Conservation (phyloP, 2,888 invertebrate genomes). For the Drosophila diplacantha region DNA sequence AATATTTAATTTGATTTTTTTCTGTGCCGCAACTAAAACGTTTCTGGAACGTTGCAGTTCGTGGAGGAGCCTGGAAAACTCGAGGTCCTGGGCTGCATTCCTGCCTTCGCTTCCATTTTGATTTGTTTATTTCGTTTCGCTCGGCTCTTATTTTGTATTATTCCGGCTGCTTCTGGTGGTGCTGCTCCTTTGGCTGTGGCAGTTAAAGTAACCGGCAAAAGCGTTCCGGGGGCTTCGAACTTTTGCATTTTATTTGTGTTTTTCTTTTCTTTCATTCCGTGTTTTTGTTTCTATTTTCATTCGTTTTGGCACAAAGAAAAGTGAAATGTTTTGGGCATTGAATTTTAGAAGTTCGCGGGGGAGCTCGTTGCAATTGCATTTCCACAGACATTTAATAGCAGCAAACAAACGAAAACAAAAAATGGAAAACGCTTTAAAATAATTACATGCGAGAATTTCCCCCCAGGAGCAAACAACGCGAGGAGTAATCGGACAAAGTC, state of each 20-base stretch:
- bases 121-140: conserved; percentile 42
- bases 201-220: conserved; percentile 53
- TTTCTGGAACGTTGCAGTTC: conserved; percentile 48
- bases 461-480: conserved; percentile 12
- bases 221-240: conserved; percentile 60
- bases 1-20: not conserved
- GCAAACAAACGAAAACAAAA: conserved; percentile 6
- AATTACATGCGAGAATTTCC: conserved; percentile 42
- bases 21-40: conserved; percentile 26
- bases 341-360: conserved; percentile 29
- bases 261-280: conserved; percentile 3
- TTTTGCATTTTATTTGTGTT: conserved; percentile 48
- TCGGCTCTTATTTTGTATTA: conserved; percentile 39
- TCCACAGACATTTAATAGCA: conserved; percentile 40
- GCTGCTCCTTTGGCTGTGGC: conserved; percentile 35
- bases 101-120: conserved; percentile 37
- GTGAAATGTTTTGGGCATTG: conserved; percentile 57
- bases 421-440: conserved; percentile 45
- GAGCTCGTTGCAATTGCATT: conserved; percentile 40
- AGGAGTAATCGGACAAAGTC: conserved; percentile 17
- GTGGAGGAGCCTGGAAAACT: conserved; percentile 34
- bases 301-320: conserved; percentile 61
- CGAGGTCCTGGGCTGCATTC: conserved; percentile 35
- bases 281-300: conserved; percentile 22
- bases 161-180: conserved; percentile 11